These are phyloP conservation scores for Zonotrichia leucophrys DNA, from an alignment of 2,113 vertebrate species.

Conservation along the genomic window DNA sequence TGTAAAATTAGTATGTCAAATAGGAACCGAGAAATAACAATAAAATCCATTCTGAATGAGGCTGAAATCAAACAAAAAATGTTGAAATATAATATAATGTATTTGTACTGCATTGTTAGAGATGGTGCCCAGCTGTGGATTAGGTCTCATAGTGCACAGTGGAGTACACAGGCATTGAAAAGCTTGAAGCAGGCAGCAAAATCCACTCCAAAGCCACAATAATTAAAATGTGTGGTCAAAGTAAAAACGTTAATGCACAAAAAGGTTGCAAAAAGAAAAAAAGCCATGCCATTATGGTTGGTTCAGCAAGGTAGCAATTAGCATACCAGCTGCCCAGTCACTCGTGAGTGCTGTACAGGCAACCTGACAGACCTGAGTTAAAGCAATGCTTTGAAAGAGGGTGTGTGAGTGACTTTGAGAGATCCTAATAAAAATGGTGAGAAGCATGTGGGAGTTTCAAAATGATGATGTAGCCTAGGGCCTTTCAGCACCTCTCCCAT, in stretches of 20 bases:
- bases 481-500: neutral
- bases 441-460: neutral
- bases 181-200: neutral
- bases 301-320: slow-evolving; percentile 10
- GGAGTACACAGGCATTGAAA: neutral
- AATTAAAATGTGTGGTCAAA: neutral
- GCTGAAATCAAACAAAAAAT: neutral
- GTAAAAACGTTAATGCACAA: neutral
- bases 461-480: neutral
- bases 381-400: neutral
- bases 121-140: neutral
- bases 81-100: neutral
- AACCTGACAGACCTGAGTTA: neutral
- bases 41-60: neutral
- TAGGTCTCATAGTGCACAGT: neutral
- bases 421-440: neutral
- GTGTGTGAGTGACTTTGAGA: neutral
- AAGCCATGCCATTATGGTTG: neutral
- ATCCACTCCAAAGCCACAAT: neutral
- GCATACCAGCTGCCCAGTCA: neutral
- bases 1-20: neutral
- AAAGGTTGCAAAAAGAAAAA: neutral
- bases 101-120: neutral
- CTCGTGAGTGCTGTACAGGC: neutral
- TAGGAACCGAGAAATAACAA: neutral